A percentile compares a stretch with the other conserved stretches of the same genome.
phyloP scores from a whole-genome alignment of 2,888 invertebrate species.

The Apamea crenata region DNA sequence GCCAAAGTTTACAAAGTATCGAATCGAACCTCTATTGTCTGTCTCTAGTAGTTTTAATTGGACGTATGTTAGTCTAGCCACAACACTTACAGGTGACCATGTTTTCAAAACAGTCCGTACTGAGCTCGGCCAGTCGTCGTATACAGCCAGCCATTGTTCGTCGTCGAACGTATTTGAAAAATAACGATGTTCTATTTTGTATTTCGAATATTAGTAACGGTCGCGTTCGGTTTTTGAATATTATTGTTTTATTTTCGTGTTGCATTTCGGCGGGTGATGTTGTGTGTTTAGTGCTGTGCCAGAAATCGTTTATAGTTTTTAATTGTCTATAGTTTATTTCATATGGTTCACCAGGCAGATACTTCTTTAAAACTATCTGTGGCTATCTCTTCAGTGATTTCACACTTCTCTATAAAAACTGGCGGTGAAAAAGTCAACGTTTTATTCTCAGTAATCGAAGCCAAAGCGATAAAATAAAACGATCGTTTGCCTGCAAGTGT shows the following conservation, averaged over 20 bases:
- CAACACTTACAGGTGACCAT: conserved; percentile 66
- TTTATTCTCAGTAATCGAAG: conserved; percentile 28
- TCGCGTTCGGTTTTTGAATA: conserved; percentile 51
- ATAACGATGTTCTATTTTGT: conserved; percentile 60
- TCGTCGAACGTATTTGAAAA: conserved; percentile 68
- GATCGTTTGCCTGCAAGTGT: conserved; percentile 39
- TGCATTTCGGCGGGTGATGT: conserved; percentile 24
- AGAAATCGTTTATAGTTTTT: conserved; percentile 1
- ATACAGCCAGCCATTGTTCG: conserved; percentile 70
- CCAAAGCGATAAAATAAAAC: conserved; percentile 35
- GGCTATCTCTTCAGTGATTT: conserved; percentile 2
- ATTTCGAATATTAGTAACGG: conserved; percentile 61
- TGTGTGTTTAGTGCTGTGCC: conserved; percentile 58
- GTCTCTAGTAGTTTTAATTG: conserved; percentile 65
- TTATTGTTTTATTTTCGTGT: conserved; percentile 38
- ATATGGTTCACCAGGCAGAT: conserved; percentile 34
- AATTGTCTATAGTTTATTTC: neutral
- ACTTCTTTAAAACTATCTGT: neutral
- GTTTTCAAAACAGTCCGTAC: conserved; percentile 70
- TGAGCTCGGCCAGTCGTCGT: conserved; percentile 55
- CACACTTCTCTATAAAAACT: neutral
- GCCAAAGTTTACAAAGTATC: conserved; percentile 66
- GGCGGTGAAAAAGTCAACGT: neutral
- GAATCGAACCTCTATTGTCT: conserved; percentile 66
- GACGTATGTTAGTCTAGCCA: conserved; percentile 64